Percentiles rank a stretch among this genome's conserved stretches.
phyloP scores from a whole-genome alignment of 2,888 invertebrate species.

The Campaea margaritaria region DNA sequence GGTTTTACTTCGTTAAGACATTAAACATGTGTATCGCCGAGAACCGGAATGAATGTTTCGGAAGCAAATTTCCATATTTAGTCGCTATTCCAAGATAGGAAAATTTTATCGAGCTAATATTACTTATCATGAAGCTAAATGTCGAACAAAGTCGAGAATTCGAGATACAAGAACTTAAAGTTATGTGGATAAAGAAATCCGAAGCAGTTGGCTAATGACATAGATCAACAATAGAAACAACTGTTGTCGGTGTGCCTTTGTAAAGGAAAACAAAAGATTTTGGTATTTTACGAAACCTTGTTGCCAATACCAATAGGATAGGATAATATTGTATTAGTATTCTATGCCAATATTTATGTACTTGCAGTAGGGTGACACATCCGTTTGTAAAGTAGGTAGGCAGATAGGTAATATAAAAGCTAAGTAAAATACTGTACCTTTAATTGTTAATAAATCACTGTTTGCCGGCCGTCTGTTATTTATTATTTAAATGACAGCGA shows the following conservation, averaged over 20 bases:
- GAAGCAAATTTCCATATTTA: too few species aligned
- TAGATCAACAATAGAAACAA: not conserved
- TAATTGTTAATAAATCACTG: too few species aligned
- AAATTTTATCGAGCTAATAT: not conserved
- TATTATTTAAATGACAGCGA: too few species aligned
- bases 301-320: too few species aligned
- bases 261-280: constrained; percentile 31
- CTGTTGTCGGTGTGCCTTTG: constrained; percentile 6
- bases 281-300: constrained; percentile 26
- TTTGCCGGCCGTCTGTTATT: too few species aligned
- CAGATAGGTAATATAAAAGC: too few species aligned
- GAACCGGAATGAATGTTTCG: not conserved
- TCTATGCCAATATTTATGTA: too few species aligned
- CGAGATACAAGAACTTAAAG: not conserved
- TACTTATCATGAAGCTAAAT: not conserved
- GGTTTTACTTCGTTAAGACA: not conserved
- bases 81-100: too few species aligned
- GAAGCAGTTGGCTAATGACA: constrained; percentile 10
- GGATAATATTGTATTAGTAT: too few species aligned
- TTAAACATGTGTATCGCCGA: not conserved
- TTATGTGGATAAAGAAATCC: not conserved
- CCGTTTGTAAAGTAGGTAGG: not conserved
- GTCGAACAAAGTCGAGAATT: not conserved
- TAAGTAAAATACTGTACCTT: too few species aligned
- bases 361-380: constrained; percentile 13